These are phyloP conservation scores for Colletes gigas DNA, from an alignment of 1,140 invertebrate genomes.

Conservation along the genomic window DNA sequence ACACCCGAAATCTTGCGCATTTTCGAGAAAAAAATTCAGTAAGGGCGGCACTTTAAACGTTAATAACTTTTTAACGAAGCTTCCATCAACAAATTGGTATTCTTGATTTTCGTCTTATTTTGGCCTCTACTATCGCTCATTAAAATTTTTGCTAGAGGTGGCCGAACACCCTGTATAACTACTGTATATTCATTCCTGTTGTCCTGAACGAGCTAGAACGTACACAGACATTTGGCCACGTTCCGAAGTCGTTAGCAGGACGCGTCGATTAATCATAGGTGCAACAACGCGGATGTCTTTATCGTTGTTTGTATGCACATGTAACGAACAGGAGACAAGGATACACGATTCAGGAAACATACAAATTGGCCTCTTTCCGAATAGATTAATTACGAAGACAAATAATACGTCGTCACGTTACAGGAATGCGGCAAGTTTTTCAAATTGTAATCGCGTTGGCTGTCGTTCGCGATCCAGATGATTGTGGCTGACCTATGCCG, in stretches of 20 bases:
- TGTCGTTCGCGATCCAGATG: background rate
- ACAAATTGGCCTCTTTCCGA: slow-evolving; percentile 14
- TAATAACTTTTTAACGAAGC: too few relatives aligned
- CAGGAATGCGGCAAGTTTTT: background rate
- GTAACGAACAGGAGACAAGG: background rate
- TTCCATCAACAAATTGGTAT: too few relatives aligned
- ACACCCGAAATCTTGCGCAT: too few relatives aligned
- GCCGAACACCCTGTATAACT: too few relatives aligned
- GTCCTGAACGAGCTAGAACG: background rate
- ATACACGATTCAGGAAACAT: slow-evolving; percentile 6
- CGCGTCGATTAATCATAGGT: slow-evolving; percentile 27
- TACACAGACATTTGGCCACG: slow-evolving; percentile 5
- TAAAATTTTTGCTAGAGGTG: too few relatives aligned
- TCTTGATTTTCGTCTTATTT: too few relatives aligned
- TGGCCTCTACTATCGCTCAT: too few relatives aligned
- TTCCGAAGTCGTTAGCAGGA: slow-evolving; percentile 19
- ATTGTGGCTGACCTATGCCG: background rate
- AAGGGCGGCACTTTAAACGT: too few relatives aligned
- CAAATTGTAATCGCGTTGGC: background rate
- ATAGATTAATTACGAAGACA: slow-evolving; percentile 7
- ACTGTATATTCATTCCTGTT: background rate
- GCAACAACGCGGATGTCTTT: background rate
- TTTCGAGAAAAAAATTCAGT: too few relatives aligned
- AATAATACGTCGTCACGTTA: background rate
- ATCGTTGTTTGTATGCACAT: background rate